Conservation (phyloP, 2,113 vertebrate genomes). For the Gila orcuttii region DNA sequence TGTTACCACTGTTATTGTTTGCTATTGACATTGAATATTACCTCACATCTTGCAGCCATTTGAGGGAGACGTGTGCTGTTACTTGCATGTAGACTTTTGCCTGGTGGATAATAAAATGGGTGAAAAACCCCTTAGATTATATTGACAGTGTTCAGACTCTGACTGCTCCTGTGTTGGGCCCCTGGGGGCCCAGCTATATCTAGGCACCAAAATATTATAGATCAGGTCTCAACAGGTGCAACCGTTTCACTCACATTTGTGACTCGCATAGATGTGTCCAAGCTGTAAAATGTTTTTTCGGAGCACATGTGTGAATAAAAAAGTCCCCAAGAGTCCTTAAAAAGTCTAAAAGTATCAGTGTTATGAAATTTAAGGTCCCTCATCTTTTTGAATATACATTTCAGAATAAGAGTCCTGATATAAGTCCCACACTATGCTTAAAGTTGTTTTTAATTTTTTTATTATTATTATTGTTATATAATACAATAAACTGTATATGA, state of each 20-base stretch:
- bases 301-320: neutral
- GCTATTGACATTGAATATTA: neutral
- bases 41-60: neutral
- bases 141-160: neutral
- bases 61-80: neutral
- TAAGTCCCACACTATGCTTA: neutral
- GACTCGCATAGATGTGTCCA: neutral
- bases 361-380: neutral
- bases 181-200: too few species aligned
- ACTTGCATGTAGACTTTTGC: too few species aligned
- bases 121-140: neutral
- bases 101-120: neutral
- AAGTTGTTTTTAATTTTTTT: neutral
- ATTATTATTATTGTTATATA: neutral
- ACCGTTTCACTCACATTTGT: neutral
- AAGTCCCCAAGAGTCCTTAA: neutral
- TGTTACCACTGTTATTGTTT: neutral
- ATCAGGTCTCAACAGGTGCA: neutral
- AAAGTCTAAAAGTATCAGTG: too few species aligned
- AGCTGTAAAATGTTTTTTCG: too few species aligned
- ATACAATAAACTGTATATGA: neutral
- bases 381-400: neutral
- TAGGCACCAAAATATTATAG: neutral
- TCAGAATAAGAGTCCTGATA: neutral
- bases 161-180: too few species aligned